Evolutionary conservation across 2,888 invertebrate species (phyloP), one percentile per base, ranked within the genome.

Genomic region (Lingula anatina): DNA sequence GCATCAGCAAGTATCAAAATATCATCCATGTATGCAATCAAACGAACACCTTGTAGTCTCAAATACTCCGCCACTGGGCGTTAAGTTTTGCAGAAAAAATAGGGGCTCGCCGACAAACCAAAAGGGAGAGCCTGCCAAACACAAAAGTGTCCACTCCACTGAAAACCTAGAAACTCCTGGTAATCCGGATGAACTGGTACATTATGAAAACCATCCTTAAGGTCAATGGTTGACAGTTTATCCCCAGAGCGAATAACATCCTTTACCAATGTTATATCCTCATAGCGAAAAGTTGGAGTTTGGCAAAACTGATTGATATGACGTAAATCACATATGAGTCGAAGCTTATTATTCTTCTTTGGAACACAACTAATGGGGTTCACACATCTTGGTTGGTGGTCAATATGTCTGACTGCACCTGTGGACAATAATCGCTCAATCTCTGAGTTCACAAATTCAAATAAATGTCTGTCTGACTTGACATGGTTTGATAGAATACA

Each of bases 11-110:
- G 39, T 15, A 46, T 9, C 20, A 47, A 39, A 35, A 46, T 35
- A 28, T 47, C 50, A 40, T 47, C 51, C 2, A 51, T 47, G 47
- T 47, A 47, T 15, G 45, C 44, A 21, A 44, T 40, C 18, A 51
- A 24, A 7, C 35, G 20, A 7, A 48, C 23, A 40, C 51, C 47
- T 44, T 28, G 12, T 3, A 24, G 20, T 18, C 43, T 21, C 7
- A 47, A 27, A 31, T 39, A 44, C 15, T 37, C 21, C 23, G 47
- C 23, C 27, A 50, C 31, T 2, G 50, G 50, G 27, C 39, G 27
- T 21, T 43, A 28, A 2, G 24, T 18, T 35, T 50, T 50, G 21
- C 31, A 44, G 20, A 46, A 46, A 27, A 41, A 48, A 37, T 43
- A 50, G 26, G 47, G 39, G 37, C 45, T 51, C 25, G 42, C 24